Evolutionary conservation across 2,797 vertebrate species (phyloP), one percentile per base, ranked within the genome.

Genomic region (Cuculus canorus): DNA sequence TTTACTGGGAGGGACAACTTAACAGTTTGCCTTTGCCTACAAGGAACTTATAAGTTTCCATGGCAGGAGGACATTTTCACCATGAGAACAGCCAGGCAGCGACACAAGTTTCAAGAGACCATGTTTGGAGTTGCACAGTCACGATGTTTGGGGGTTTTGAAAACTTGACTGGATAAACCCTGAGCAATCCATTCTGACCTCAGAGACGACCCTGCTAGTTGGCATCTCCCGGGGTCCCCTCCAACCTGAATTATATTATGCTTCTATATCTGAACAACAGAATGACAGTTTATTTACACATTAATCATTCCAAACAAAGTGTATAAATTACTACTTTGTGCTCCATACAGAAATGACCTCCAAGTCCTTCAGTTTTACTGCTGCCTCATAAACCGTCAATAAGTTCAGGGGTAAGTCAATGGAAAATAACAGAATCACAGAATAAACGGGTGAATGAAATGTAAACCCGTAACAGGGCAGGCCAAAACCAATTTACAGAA

Each of bases 341-440:
- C 21, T 80, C 21, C 24, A 7, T 65, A 16, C 17, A 69, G 57
- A 88, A 91, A 92, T 65, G 85, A 91, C 87, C 90, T 59, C 27
- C 65, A 71, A 90, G 79, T 88, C 87, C 76, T 94, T 90, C 79
- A 65, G 79, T 83, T 94, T 92, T 95, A 93, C 37, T 88, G 90
- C 90, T 90, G 76, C 80, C 66, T 93, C 69, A 52, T 82, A 77
- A 90, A 60, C 39, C 35, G 73, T 87, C 79, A 89, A 48, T 41
- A 83, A 39, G 54, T 82, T 92, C 85, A 96, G 69, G 69, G 73
- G n/a, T 86, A 93, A 90, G 69, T 79, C 91, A 90, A 61, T 69
- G 61, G 79, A 92, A 96, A 95, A 91, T 75, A 22, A 48, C 47
- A 48, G 24, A 91, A 92, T 92, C 79, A 88, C 25, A 75, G 57